A percentile compares a stretch with the other conserved stretches of the same genome.
These are phyloP conservation scores for Psittacula echo DNA, from an alignment of 2,797 vertebrate species.

Conservation along the genomic window DNA sequence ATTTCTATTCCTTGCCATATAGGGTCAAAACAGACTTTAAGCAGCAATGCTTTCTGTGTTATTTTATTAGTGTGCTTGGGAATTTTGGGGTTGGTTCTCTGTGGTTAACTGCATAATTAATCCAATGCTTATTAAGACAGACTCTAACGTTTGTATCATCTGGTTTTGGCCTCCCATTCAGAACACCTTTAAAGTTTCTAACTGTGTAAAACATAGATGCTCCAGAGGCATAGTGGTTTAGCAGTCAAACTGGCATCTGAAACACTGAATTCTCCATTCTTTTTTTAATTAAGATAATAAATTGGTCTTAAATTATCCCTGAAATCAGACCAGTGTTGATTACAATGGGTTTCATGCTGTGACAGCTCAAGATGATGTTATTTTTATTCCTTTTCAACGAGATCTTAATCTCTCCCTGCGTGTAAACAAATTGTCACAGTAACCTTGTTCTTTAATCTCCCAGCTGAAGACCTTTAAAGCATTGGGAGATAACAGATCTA, in stretches of 20 bases:
- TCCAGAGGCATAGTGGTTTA: slow-evolving; percentile 41
- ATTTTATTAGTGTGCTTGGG: neutral
- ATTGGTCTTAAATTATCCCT: slow-evolving; percentile 99
- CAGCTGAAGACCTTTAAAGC: slow-evolving; percentile 84
- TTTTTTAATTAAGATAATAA: slow-evolving; percentile 99
- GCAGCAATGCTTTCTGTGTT: neutral
- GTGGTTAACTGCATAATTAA: neutral
- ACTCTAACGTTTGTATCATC: neutral
- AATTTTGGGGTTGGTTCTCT: slow-evolving; percentile 6
- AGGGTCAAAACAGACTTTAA: neutral
- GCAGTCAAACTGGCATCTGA: slow-evolving; percentile 70
- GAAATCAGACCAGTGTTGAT: slow-evolving; percentile 99
- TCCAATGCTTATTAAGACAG: neutral
- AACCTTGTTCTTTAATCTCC: slow-evolving; percentile 87
- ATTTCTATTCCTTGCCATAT: neutral
- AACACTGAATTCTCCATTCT: slow-evolving; percentile 74
- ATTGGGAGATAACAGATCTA: slow-evolving; percentile 86
- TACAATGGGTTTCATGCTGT: slow-evolving; percentile 96
- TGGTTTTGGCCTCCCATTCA: neutral
- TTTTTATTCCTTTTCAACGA: slow-evolving; percentile 89
- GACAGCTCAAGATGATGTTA: slow-evolving; percentile 87
- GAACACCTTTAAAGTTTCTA: slow-evolving; percentile 53
- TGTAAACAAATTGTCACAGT: slow-evolving; percentile 88
- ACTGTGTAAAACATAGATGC: slow-evolving; percentile 13
- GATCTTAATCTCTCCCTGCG: slow-evolving; percentile 89